Percentiles rank a stretch among this genome's conserved stretches.
phyloP scores from a whole-genome alignment of 2,888 invertebrate genomes.

The Drosophila siamana region DNA sequence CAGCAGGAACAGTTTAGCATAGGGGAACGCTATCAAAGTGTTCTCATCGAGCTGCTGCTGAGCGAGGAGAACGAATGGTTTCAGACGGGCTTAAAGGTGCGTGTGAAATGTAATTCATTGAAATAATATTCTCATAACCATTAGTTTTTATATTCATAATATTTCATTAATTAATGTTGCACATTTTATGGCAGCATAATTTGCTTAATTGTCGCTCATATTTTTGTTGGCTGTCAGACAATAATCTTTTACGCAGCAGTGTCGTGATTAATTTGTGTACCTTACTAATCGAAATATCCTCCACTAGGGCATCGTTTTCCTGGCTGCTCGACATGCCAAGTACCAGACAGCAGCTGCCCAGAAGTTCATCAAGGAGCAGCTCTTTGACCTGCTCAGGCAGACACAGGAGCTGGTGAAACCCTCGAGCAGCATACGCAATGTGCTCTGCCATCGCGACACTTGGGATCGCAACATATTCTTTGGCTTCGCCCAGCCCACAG shows the following conservation, averaged over 20 bases:
- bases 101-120: no score
- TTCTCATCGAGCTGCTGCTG: conserved; percentile 66
- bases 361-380: conserved; percentile 66
- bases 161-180: no score
- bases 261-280: no score
- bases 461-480: conserved; percentile 85
- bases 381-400: conserved; percentile 62
- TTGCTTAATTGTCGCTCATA: no score
- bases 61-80: conserved; percentile 75
- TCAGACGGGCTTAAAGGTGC: conserved; percentile 73
- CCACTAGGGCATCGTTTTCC: conserved; percentile 68
- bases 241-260: no score
- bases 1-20: conserved; percentile 65
- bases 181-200: no score
- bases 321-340: conserved; percentile 74
- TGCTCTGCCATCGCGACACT: conserved; percentile 85
- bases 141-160: no score
- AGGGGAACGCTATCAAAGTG: conserved; percentile 57
- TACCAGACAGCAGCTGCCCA: conserved; percentile 68
- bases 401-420: conserved; percentile 70
- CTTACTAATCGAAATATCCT: not conserved
- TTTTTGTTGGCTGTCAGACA: no score
- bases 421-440: conserved; percentile 84
- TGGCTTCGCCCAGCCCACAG: conserved; percentile 64
- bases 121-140: no score